Evolutionary conservation across 2,888 invertebrate genomes (phyloP), one percentile per base, ranked within the genome.

Genomic region (Ligdia adustata): DNA sequence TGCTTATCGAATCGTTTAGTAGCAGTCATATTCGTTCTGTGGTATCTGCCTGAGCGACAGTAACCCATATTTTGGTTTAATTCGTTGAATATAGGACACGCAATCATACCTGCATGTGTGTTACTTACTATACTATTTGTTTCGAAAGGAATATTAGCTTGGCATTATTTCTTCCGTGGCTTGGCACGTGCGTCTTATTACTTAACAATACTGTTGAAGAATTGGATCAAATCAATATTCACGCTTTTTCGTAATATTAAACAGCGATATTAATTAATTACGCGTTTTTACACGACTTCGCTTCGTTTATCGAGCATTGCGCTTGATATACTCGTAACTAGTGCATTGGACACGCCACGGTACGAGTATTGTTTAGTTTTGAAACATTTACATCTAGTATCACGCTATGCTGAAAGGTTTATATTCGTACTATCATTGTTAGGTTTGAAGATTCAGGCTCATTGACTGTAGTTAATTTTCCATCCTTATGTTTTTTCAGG

Each of bases 211-310:
- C 55, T 48, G 60, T 46, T 50, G 41, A 56, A 47, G 66, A 75
- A 76, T 69, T 73, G 67, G 73, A 75, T 72, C 75, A 68, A 67
- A 75, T 71, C 70, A 67, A 72, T 73, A 64, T 70, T 60, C 58
- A 59, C 64, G 61, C 54, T 47, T 57, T 63, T 59, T 57, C 59
- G 64, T 53, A 62, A 67, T 59, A 68, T 45, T 57, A 64, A 46
- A 35, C 35, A 35, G 31, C 40, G 46, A 59, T 53, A 60, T 38
- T 37, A 57, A 67, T 68, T 60, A 64, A 58, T 29, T 45, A n/a
- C 50, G 55, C 51, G 35, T 64, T 64, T 53, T 56, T 57, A 50
- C 55, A 51, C 55, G 55, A 62, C 60, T 62, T 66, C 65, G 64
- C 52, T 61, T 55, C 55, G 52, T 55, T 48, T 53, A 46, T 46